Base-by-base conservation (phyloP, 2,888 invertebrate species). In the Pterobdella sp. region DNA sequence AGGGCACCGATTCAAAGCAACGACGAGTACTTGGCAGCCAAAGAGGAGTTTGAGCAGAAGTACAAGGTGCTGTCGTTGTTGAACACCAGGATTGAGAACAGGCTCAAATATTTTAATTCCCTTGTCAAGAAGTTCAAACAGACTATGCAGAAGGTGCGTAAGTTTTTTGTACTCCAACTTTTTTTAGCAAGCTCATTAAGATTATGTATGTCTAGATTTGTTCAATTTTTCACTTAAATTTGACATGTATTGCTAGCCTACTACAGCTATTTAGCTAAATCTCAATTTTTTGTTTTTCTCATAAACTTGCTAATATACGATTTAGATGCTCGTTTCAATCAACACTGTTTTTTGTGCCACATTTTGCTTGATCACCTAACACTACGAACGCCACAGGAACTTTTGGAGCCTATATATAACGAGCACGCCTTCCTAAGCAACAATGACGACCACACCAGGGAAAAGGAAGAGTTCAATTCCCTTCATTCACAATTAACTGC, bases 401-500 rank as follows among this genome's bases (percentile, higher is more conserved):
- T 56, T 22, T 26, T 56, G 60, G 60, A 56, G n/a, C 60, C 60
- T 4, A 56, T 56, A 22, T 56, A 56, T 26, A 56, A 56, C 60
- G 60, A 56, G n/a, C 60, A 56, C 60, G 60, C 60, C n/a, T 56
- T 56, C 60, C 60, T 56, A 22, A 56, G n/a, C 60, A 56, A 56
- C 60, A 56, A 56, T 26, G 60, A 56, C 60, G 60, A 56, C n/a
- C 60, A 56, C 60, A 22, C n/a, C 60, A 56, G n/a, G 60, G 60
- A 56, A 22, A 56, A 56, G 60, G 60, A 56, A 4, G 10, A 56
- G 26, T 56, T 56, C 60, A 56, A 56, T 26, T 3, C 18, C 4
- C n/a, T 56, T 22, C 60, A 56, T 26, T 22, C 60, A 4, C 14
- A 56, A 4, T 26, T 56, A 3, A 56, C 10, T 26, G 7, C 14